Percentiles rank a stretch among this genome's conserved stretches.
phyloP scores from a whole-genome alignment of 2,888 invertebrate species.

The Macrosoma leucophasiata region DNA sequence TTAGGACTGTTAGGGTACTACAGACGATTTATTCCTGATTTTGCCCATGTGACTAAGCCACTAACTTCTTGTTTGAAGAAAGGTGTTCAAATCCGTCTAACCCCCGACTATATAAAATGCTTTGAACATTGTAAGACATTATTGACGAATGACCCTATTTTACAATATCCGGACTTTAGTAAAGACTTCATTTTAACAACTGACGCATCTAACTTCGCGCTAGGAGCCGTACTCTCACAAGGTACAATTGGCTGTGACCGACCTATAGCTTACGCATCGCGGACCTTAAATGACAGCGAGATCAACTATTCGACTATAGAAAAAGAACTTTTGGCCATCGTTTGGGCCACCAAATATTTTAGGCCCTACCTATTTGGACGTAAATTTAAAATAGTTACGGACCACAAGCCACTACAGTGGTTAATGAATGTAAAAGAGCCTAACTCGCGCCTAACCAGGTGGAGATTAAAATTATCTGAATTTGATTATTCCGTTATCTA shows the following conservation, averaged over 20 bases:
- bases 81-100: too few relatives aligned
- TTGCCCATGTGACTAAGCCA: too few relatives aligned
- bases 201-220: neutral
- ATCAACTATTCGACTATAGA: too few relatives aligned
- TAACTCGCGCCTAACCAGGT: constrained; percentile 7
- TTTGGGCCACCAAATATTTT: too few relatives aligned
- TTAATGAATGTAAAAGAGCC: constrained; percentile 11
- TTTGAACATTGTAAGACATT: neutral
- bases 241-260: too few relatives aligned
- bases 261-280: too few relatives aligned
- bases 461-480: constrained; percentile 7
- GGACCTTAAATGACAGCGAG: too few relatives aligned
- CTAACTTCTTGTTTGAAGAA: too few relatives aligned
- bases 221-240: neutral
- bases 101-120: too few relatives aligned
- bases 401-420: constrained; percentile 10
- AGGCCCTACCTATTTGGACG: constrained; percentile 1
- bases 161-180: neutral
- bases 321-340: too few relatives aligned
- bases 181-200: neutral
- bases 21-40: too few relatives aligned
- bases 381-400: constrained; percentile 8
- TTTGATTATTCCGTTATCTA: constrained; percentile 5
- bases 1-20: too few relatives aligned
- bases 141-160: neutral